Evolutionary conservation across 2,888 invertebrate genomes (phyloP), one percentile per base, ranked within the genome.

Genomic region (Andrena marginata): DNA sequence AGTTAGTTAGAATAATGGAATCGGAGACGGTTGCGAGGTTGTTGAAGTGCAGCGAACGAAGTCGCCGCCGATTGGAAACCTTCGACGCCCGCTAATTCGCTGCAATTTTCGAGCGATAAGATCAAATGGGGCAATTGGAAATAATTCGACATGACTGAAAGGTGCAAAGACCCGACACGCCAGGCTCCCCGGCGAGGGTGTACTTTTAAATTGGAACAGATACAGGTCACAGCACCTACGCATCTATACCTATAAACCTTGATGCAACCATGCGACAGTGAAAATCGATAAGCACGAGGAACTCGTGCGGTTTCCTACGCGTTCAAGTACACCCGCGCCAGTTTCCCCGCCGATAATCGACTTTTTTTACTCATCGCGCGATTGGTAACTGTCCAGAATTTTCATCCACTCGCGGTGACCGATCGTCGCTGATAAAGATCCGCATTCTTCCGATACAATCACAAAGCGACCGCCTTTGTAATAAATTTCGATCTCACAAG

Each of bases 261-360:
- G 78, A 74, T 82, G 77, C 63, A 74, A 74, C 51, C 74, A 74
- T 68, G 86, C 77, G 75, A 74, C 77, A 71, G 48, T 69, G 33
- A 35, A 42, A 74, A 86, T 86, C 87, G 77, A 86, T 86, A 87
- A 77, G 78, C 85, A 60, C 63, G 69, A 85, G 74, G 82, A 87
- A 79, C 82, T 86, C 85, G 73, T 84, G 83, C 54, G 83, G 78
- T 84, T 84, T 84, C 78, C 68, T 78, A 63, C 42, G 51, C 5
- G 26, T 78, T 62, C 54, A 60, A 63, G 51, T 48, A 70, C 26
- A 49, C 59, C 42, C 42, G 54, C 49, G 16, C 13, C n/a, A 59
- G n/a, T 48, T 73, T 73, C 33, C 5, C 31, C 29, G 8, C 48
- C 7, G 59, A 23, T 59, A 59, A 56, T 42, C 16, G 29, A 62